Base-by-base conservation (phyloP, 2,888 invertebrate genomes). In the Melitaea athalia region DNA sequence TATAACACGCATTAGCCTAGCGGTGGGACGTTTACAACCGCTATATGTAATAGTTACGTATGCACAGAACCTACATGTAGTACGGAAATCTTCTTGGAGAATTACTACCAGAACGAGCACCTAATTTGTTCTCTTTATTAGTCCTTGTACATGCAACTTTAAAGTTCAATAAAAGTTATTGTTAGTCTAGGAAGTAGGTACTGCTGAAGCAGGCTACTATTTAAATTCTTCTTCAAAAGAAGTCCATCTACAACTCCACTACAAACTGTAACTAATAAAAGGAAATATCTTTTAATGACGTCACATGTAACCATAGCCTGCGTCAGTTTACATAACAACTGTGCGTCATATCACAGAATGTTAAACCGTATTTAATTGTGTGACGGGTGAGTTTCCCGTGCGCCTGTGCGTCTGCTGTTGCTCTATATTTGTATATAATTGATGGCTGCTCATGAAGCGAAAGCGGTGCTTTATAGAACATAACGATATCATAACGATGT, bases 401-500 rank as follows among this genome's bases (percentile, higher is more conserved):
- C 59, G 43, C 5, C 24, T 24, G 24, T 24, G 24, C 24, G 24
- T 45, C 63, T 55, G 12, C 53, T 3, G 57, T 47, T 50, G 61
- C 55, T 64, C 64, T 33, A 63, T 63, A 71, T 24, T 24, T 24
- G 24, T 71, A 24, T 62, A 64, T 66, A 64, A 68, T 69, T 59
- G 64, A 47, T 65, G 55, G 57, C 15, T 57, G 57, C 57, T 57
- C 57, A 38, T 38, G 5, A 64, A 61, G 68, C 70, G 70, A 74
- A 71, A 72, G 72, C 63, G 64, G 67, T 62, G 57, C 12, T 64
- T 55, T 64, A 64, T 67, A 67, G 64, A 64, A 70, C 62, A 64
- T 62, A 61, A 68, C 68, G 47, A 64, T 63, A 47, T 42, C 45
- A 57, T 59, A 57, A 64, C 57, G 17, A 12, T 49, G 50, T 49